Evolutionary conservation across 2,888 invertebrate genomes (phyloP).

Genomic region (Lasiommata megera): DNA sequence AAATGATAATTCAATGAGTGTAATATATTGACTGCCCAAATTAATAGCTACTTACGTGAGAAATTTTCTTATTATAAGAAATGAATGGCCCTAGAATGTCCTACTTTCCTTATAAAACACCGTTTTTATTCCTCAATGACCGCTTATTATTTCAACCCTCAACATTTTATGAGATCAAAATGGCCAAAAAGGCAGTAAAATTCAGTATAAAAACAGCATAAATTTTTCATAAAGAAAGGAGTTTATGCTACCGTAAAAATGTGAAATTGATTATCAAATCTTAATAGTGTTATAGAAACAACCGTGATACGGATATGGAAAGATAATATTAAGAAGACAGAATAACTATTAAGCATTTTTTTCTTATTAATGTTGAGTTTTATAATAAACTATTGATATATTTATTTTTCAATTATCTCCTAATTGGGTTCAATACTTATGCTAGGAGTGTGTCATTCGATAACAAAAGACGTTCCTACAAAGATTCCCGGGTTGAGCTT

Average conservation of each 20-base stretch:
- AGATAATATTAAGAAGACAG: no score
- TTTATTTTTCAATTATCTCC: no score
- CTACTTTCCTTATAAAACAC: constrained; percentile 46
- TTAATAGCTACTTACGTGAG: neutral
- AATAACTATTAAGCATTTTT: no score
- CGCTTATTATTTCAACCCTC: constrained; percentile 42
- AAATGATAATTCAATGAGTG: no score
- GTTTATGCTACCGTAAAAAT: constrained; percentile 42
- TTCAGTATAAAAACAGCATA: constrained; percentile 39
- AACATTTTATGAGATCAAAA: constrained; percentile 44
- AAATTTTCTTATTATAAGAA: constrained; percentile 4
- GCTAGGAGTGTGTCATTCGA: no score
- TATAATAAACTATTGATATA: no score
- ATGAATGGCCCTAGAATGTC: constrained; percentile 11
- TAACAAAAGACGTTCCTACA: no score
- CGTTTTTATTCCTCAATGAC: constrained; percentile 34
- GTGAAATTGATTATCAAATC: constrained; percentile 35
- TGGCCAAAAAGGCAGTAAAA: constrained; percentile 42
- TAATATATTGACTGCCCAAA: neutral
- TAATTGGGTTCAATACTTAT: no score
- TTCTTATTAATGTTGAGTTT: no score
- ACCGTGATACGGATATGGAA: no score
- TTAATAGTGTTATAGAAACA: neutral
- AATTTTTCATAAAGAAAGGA: constrained; percentile 45
- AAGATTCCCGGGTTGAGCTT: no score